Evolutionary conservation across 2,797 vertebrate genomes (phyloP), one percentile per base, ranked within the genome.

Genomic region (Amblyraja radiata): DNA sequence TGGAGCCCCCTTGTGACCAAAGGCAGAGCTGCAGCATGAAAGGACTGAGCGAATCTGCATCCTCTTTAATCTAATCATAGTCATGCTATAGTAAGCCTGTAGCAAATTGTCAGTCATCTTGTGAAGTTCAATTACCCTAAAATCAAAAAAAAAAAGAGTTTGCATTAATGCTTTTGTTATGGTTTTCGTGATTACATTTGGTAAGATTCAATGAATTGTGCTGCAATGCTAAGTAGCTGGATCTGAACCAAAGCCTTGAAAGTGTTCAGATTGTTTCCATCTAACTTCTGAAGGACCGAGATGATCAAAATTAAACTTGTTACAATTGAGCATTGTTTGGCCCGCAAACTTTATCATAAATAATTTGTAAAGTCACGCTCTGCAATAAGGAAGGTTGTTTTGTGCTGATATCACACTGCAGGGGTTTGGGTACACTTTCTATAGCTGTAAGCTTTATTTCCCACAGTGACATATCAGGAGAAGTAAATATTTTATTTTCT

Each of bases 1-100:
- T 73, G 21, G 90, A n/a, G 90, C 36, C 71, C 46, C 46, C 71
- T 13, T 14, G 71, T 92, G 90, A 76, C 90, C 90, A 73, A 92
- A 92, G 21, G 3, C 23, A 71, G 63, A 54, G 28, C 46, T 92
- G 71, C 68, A 73, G 39, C 65, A 90, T 21, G 73, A 54, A 54
- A 28, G 90, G 21, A 74, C 25, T 92, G 71, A 91, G 36, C 14
- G 16, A 92, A 14, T 74, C 39, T 91, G 36, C 68, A 73, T 71
- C 25, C 3, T 6, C 23, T 91, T 74, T 71, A 39, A 74, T 91
- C 90, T 46, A 23, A 74, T 23, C 36, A 14, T n/a, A 8, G 39
- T 73, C 32, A 73, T 91, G 36, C 16, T 21, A 0, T 1, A 73
- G 58, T 25, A 71, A 73, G 23, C 28, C 21, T 92, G n/a, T 71